These are phyloP conservation scores for Magallana ariakensis DNA, from an alignment of 1,140 invertebrate genomes.

Conservation along the genomic window DNA sequence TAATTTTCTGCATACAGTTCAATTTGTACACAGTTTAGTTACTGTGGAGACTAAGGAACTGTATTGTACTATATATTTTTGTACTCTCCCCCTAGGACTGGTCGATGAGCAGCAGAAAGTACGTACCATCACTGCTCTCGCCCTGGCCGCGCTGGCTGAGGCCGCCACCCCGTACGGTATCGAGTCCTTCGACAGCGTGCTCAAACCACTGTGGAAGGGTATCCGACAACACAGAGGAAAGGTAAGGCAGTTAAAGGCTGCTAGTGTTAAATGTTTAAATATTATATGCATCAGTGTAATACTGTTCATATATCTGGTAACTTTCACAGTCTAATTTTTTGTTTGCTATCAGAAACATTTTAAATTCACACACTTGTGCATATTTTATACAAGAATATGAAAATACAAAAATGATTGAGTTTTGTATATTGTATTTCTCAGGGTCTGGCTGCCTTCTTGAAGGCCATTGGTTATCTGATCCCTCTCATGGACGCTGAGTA, in stretches of 20 bases:
- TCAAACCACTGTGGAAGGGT: slow-evolving; percentile 99
- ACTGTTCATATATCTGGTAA: no score
- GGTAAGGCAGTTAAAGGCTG: slow-evolving; percentile 76
- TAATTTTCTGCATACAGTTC: no score
- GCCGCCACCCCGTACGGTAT: slow-evolving; percentile 99
- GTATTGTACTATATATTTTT: background rate
- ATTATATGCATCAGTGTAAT: no score
- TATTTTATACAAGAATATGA: no score
- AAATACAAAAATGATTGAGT: no score
- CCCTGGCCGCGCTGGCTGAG: slow-evolving; percentile 96
- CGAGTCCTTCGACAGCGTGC: slow-evolving; percentile 99
- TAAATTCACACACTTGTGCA: no score
- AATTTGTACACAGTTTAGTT: no score
- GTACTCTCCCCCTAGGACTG: slow-evolving; percentile 79
- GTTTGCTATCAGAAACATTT: no score
- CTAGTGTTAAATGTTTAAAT: background rate
- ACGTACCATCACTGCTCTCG: slow-evolving; percentile 98
- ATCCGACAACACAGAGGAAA: slow-evolving; percentile 98
- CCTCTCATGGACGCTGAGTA: slow-evolving; percentile 99
- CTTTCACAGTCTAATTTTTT: no score
- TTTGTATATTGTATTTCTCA: slow-evolving; percentile 49
- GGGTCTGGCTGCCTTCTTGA: slow-evolving; percentile 98
- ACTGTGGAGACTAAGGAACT: no score
- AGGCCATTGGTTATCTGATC: slow-evolving; percentile 99
- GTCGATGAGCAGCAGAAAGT: slow-evolving; percentile 89